Conservation (phyloP, 2,113 vertebrate genomes). For the Sylvicapra grimmia region DNA sequence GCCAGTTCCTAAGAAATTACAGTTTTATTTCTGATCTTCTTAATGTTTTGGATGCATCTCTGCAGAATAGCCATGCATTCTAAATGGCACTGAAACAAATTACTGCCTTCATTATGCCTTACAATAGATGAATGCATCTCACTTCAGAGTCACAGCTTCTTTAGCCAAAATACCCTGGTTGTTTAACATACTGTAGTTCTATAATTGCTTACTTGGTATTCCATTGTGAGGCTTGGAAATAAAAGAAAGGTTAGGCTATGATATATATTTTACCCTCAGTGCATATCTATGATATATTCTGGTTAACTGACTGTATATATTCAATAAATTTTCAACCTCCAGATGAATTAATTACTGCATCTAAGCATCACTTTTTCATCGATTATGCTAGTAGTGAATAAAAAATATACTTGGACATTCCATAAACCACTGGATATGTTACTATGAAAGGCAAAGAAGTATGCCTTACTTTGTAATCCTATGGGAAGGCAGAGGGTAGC, state of each 20-base stretch:
- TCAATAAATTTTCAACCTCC: background rate
- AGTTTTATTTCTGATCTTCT: constrained; percentile 53
- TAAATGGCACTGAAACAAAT: constrained; percentile 72
- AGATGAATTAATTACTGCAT: background rate
- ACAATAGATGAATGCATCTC: constrained; percentile 61
- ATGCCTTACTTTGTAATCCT: background rate
- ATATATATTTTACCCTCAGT: background rate
- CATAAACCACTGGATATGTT: background rate
- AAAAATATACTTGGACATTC: background rate
- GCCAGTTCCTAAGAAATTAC: constrained; percentile 52
- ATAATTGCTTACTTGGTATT: constrained; percentile 70
- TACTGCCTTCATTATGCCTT: constrained; percentile 70
- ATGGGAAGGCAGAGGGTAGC: background rate
- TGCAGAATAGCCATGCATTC: constrained; percentile 49
- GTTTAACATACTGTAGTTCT: constrained; percentile 65
- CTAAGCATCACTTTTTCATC: background rate
- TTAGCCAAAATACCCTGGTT: constrained; percentile 65
- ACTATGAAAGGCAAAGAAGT: background rate
- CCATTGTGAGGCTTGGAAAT: constrained; percentile 34
- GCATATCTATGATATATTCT: background rate
- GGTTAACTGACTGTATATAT: background rate
- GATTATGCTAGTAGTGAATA: background rate
- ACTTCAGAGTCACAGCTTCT: constrained; percentile 63
- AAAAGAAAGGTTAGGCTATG: background rate
- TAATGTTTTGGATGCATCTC: constrained; percentile 58